Base-by-base conservation (phyloP, 2,888 invertebrate genomes). In the Scelioninae gen. 1 region DNA sequence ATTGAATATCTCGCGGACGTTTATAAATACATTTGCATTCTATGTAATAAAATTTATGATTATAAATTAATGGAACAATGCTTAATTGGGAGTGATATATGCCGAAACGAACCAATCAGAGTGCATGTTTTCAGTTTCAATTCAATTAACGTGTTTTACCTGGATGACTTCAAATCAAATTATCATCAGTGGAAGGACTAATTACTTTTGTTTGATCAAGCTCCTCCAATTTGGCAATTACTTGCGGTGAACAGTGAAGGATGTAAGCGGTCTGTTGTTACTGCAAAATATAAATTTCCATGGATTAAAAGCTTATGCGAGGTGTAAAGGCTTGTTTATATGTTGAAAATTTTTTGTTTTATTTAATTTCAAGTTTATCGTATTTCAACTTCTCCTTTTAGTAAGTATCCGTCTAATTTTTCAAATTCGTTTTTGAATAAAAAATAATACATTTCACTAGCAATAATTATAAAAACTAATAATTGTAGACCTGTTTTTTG, bases 1-100 rank as follows among this genome's bases (percentile, higher is more conserved):
- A 77, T 69, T 55, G 55, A 68, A 62, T 69, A 69, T 62, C 53
- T 77, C 49, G 16, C 45, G 31, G 23, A 53, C 34, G 53, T 51
- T 60, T 53, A 45, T 58, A 56, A 69, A 69, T 62, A 77, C 60
- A 68, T 66, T 53, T 56, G 47, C 55, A 63, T 53, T 40, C 49
- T 10, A 6, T 34, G 58, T 77, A 69, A 77, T 69, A 63, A 69
- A 77, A 69, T 69, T 53, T 63, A 55, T 77, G 56, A 55, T 69
- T 63, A 56, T 69, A 56, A 69, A 78, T 71, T 71, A 78, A 78
- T 71, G 58, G 10, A 63, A 58, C 40, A 63, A 43, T 49, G 51
- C 56, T 71, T 66, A 71, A 71, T 71, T 58, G 47, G 16, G 29
- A 69, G 15, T 62, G 60, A 40, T 76, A 38, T 10, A 45, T 40